A percentile compares a stretch with the other conserved stretches of the same genome.
Conservation (phyloP, 2,113 vertebrate genomes). For the Otus sunia region DNA sequence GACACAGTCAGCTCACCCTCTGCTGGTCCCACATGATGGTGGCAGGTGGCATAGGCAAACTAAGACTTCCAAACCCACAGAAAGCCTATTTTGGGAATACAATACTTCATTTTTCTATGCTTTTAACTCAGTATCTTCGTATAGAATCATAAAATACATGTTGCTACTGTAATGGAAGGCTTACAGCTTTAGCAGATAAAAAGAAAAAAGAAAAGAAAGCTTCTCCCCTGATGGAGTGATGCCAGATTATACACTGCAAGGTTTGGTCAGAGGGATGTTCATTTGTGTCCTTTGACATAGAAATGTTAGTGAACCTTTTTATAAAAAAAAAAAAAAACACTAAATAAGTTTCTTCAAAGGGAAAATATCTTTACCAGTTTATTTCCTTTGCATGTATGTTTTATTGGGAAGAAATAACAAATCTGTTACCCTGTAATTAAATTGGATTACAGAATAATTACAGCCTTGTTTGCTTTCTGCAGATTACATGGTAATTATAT, state of each 20-base stretch:
- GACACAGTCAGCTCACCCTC: background rate
- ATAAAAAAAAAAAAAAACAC: background rate
- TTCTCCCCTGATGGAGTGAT: background rate
- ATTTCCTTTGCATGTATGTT: conserved; percentile 58
- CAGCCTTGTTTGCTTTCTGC: conserved; percentile 76
- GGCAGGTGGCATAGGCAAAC: background rate
- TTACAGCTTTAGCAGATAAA: background rate
- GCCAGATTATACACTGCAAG: background rate
- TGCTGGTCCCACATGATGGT: background rate
- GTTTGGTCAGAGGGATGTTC: background rate
- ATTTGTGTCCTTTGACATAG: background rate
- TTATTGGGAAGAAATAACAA: conserved; percentile 74
- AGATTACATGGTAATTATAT: conserved; percentile 83
- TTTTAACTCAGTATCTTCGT: background rate
- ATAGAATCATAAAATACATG: background rate
- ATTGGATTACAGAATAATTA: conserved; percentile 81
- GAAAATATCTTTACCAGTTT: conserved; percentile 14
- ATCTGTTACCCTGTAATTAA: conserved; percentile 75
- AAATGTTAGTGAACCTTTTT: background rate
- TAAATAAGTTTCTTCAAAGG: background rate
- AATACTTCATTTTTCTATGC: background rate
- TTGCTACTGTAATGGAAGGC: background rate
- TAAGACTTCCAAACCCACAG: background rate
- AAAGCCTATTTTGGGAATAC: background rate
- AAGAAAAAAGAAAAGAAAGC: background rate